Conservation (phyloP, 2,113 vertebrate species). For the Cryptotis parvus region DNA sequence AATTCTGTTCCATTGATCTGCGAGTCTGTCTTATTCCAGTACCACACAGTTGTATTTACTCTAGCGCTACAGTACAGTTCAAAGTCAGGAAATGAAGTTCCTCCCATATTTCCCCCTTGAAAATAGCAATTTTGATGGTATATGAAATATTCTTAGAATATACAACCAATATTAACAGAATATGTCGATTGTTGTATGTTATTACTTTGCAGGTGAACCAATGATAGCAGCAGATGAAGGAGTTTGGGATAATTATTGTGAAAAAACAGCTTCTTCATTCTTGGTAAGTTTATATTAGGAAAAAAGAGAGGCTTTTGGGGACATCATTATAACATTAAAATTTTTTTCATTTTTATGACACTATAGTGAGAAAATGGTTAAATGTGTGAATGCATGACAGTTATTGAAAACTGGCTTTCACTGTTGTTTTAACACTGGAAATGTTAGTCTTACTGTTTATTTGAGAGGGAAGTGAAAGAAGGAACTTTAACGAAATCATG, state of each 20-base stretch:
- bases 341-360: conserved; percentile 33
- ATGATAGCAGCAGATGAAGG: conserved; percentile 94
- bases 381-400: background rate
- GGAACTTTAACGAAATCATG: conserved; percentile 12
- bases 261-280: conserved; percentile 99
- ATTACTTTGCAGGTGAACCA: conserved; percentile 91
- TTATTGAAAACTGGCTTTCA: conserved; percentile 31
- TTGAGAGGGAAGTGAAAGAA: background rate
- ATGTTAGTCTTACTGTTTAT: conserved; percentile 31
- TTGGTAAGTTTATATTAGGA: conserved; percentile 88
- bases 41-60: no score
- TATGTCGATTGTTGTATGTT: conserved; percentile 11
- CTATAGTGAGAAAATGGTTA: conserved; percentile 37
- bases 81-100: no score
- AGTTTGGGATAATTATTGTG: conserved; percentile 98
- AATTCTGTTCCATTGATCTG: no score
- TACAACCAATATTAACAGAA: background rate
- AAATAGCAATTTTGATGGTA: background rate
- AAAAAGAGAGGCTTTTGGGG: conserved; percentile 17
- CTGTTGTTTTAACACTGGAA: conserved; percentile 35
- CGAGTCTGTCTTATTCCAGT: background rate
- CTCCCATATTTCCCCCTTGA: background rate
- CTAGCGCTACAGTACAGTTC: no score
- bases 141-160: conserved; percentile 36
- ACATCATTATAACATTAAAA: conserved; percentile 40